Base-by-base conservation (phyloP, 2,888 invertebrate genomes). In the Oithona nana region DNA sequence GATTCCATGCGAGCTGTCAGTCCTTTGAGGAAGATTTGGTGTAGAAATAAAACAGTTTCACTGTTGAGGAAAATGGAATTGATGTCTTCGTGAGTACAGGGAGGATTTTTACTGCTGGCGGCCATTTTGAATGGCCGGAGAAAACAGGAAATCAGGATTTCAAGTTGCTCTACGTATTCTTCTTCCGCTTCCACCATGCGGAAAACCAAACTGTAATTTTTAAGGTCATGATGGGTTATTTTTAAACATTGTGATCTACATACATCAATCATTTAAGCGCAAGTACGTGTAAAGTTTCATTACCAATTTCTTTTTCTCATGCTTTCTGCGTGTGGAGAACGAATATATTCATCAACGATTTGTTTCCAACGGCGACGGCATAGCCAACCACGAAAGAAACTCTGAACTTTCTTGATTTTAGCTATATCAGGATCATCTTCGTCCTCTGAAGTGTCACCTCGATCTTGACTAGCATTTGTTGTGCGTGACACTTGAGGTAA, bases 111-210 rank as follows among this genome's bases (percentile, higher is more conserved):
- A 11, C 88, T 88, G 68, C 75, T 88, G 28, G 92, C 92, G 0
- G 90, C 89, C 90, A 92, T 90, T 75, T 88, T 85, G 39, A 90
- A 86, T 0, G 88, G 88, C 31, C 90, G 80, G 24, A 90, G 77
- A 73, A 89, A 92, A 70, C 89, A 89, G 13, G 88, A 84, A 22
- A 86, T 84, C 50, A 86, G 75, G 66, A 84, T 81, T 71, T 89
- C 88, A 78, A 92, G 80, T 73, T 90, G 90, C 70, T 88, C 86
- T 71, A 89, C 83, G 71, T 92, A 92, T 70, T 90, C 90, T 71
- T 90, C 89, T 73, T 92, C 92, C 3, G 87, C 83, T 73, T 92
- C 90, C 1, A 92, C 89, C 88, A 90, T 88, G 69, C 85, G 82
- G 73, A 88, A 88, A 22, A 88, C 87, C 65, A 88, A 75, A 70